These are phyloP conservation scores for Brachionus koreanus DNA, from an alignment of 1,140 invertebrate genomes.

Conservation along the genomic window DNA sequence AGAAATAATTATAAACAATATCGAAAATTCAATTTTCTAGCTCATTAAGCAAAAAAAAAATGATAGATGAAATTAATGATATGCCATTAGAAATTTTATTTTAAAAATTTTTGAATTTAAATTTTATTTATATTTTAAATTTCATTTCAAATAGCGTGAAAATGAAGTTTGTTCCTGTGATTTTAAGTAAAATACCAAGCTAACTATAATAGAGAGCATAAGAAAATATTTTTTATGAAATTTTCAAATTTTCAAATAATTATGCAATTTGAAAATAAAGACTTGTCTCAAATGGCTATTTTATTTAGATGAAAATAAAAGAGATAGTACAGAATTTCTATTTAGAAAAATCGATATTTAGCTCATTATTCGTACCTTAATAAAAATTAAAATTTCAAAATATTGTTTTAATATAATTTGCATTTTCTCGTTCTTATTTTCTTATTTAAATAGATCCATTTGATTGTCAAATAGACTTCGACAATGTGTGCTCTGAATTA, in stretches of 20 bases:
- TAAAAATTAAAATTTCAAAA: constrained; percentile 16
- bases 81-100: not conserved
- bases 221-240: not conserved
- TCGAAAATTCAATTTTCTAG: not conserved
- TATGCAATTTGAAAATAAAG: not conserved
- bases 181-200: not conserved
- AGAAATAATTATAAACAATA: not conserved
- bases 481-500: not conserved
- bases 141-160: not conserved
- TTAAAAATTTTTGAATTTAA: not conserved
- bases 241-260: not conserved
- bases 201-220: not conserved
- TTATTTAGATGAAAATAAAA: not conserved
- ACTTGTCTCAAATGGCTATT: not conserved
- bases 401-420: constrained; percentile 11
- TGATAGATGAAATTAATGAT: not conserved
- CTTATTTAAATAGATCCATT: not conserved
- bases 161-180: not conserved
- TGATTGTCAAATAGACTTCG: constrained; percentile 12
- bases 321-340: not conserved
- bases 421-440: not conserved
- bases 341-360: not conserved
- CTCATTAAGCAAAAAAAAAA: not conserved
- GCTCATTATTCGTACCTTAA: constrained; percentile 21
- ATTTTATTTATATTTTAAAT: not conserved